Evolutionary conservation across 2,888 invertebrate genomes (phyloP).

Genomic region (Phlogophora meticulosa): DNA sequence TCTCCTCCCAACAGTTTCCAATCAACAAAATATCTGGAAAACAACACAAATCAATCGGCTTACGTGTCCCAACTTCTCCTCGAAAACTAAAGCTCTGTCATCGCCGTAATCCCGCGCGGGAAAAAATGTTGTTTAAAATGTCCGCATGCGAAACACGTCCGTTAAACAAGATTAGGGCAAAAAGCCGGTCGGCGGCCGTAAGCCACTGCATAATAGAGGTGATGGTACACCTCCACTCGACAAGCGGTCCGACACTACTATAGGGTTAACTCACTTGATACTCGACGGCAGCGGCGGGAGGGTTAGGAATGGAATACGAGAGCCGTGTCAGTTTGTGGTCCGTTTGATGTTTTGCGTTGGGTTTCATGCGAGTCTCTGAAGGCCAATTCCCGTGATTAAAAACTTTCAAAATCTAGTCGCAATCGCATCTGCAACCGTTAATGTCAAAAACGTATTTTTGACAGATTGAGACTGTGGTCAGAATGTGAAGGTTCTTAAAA

Average conservation of each 20-base stretch:
- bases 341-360: slow-evolving; percentile 17
- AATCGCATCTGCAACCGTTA: no score
- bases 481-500: no score
- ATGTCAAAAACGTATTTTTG: no score
- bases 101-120: slow-evolving; percentile 62
- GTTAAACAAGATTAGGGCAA: slow-evolving; percentile 76
- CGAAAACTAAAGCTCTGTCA: slow-evolving; percentile 64
- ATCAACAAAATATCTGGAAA: slow-evolving; percentile 29
- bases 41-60: slow-evolving; percentile 57
- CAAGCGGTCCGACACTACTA: slow-evolving; percentile 54
- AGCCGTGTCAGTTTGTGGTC: slow-evolving; percentile 26
- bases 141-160: slow-evolving; percentile 75
- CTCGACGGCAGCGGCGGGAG: slow-evolving; percentile 38
- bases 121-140: slow-evolving; percentile 73
- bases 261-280: slow-evolving; percentile 47
- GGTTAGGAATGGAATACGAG: slow-evolving; percentile 18
- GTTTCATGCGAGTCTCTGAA: slow-evolving; percentile 8
- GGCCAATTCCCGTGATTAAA: no score
- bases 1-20: background rate
- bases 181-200: slow-evolving; percentile 71
- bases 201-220: slow-evolving; percentile 76
- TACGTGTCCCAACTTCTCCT: slow-evolving; percentile 37
- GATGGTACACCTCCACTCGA: slow-evolving; percentile 64
- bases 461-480: no score
- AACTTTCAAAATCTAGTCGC: no score